These are phyloP conservation scores for Calonectris borealis DNA, from an alignment of 2,113 vertebrate species.

Conservation along the genomic window DNA sequence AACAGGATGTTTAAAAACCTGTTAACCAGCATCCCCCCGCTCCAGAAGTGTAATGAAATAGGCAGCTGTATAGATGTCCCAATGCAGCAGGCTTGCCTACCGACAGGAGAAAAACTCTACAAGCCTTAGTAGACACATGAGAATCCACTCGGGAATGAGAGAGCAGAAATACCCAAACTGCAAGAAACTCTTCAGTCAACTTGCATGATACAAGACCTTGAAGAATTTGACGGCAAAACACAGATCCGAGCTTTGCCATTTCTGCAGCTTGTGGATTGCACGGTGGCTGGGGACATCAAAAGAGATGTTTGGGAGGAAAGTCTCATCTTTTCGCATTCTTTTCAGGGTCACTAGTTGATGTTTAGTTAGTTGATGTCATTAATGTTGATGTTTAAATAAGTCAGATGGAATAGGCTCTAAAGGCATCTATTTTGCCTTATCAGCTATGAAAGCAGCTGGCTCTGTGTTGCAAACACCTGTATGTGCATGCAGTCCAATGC, in stretches of 20 bases:
- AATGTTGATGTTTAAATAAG: conserved; percentile 33
- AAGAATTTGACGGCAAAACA: not conserved
- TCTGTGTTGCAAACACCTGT: not conserved
- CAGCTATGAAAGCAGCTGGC: not conserved
- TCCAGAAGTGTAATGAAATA: not conserved
- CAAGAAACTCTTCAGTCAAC: not conserved
- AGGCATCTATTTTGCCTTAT: not conserved
- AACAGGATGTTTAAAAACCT: not conserved
- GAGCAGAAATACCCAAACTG: not conserved
- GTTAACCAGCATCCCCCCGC: not conserved
- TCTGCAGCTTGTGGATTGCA: not conserved
- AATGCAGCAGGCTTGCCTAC: not conserved
- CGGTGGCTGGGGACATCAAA: not conserved
- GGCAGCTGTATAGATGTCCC: not conserved
- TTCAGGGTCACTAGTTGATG: not conserved
- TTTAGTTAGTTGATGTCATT: not conserved
- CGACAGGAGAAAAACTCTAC: not conserved
- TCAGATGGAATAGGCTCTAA: not conserved
- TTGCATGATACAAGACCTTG: not conserved
- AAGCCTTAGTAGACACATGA: not conserved
- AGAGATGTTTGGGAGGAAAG: not conserved
- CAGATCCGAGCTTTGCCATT: not conserved
- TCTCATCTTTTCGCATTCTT: conserved; percentile 28
- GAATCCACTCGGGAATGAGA: not conserved
- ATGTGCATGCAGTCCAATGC: not conserved